These are phyloP conservation scores for Dolichomitus sp. DNA, from an alignment of 2,888 invertebrate genomes.

Conservation along the genomic window DNA sequence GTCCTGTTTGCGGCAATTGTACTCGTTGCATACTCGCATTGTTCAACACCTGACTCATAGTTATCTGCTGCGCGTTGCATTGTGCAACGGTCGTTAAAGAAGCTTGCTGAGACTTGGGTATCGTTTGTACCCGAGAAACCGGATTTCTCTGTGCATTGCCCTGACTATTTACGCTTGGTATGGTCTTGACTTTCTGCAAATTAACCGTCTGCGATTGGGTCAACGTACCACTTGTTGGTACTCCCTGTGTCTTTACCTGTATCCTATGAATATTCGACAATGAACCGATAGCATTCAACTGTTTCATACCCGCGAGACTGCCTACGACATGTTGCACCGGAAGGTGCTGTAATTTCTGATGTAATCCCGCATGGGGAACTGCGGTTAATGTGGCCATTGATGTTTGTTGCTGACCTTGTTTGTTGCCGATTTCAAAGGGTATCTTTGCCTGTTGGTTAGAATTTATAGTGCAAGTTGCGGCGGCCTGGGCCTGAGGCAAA, in stretches of 20 bases:
- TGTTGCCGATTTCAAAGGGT: conserved; percentile 62
- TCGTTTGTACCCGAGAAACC: conserved; percentile 74
- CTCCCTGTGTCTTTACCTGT: conserved; percentile 75
- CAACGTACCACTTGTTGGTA: conserved; percentile 53
- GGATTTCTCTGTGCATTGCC: conserved; percentile 73
- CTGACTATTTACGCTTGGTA: conserved; percentile 69
- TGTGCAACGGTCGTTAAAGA: conserved; percentile 58
- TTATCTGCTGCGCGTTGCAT: conserved; percentile 70
- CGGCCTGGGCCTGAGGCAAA: conserved; percentile 45
- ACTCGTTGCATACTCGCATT: conserved; percentile 75
- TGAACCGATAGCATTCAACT: conserved; percentile 70
- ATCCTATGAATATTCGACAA: conserved; percentile 78
- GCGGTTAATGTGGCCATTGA: conserved; percentile 62
- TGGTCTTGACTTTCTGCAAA: conserved; percentile 78
- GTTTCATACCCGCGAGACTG: conserved; percentile 71
- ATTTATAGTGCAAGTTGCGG: conserved; percentile 67
- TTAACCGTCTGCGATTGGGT: conserved; percentile 74
- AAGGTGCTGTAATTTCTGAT: conserved; percentile 73
- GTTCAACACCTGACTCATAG: conserved; percentile 75
- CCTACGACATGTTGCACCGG: conserved; percentile 67
- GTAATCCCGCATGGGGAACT: conserved; percentile 56
- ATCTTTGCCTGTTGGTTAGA: conserved; percentile 72
- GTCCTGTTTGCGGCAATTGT: conserved; percentile 70
- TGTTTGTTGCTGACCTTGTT: conserved; percentile 67
- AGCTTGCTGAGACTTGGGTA: conserved; percentile 75